Evolutionary conservation across 2,888 invertebrate genomes (phyloP), one percentile per base, ranked within the genome.

Genomic region (Andrena bucephala): DNA sequence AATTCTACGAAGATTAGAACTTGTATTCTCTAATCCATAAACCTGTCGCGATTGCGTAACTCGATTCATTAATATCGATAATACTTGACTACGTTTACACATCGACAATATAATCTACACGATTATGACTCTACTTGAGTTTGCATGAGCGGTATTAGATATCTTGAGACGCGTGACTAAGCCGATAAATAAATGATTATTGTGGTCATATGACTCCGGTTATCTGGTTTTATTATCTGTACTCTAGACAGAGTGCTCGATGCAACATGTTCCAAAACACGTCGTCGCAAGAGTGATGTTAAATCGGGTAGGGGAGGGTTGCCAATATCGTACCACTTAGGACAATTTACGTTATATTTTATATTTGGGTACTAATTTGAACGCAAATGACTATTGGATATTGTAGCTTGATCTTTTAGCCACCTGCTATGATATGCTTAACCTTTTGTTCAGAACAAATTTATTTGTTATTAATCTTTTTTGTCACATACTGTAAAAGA

Each of bases 161-260:
- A 71, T 60, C 79, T 65, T 13, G 5, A 48, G 42, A 52, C 62
- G 27, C 27, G 50, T n/a, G 24, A 36, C 36, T 50, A 16, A n/a
- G 13, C 29, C 54, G 80, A 81, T 72, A 81, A 80, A 57, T 66
- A 80, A 71, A 48, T 72, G 72, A 81, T 81, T 80, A 67, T 16
- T 52, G 10, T 29, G 27, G 72, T 81, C 80, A 80, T 80, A 80
- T 81, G 80, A 80, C 36, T 67, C 54, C 0, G 60, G 10, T 80
- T 80, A 81, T 80, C 80, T 62, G 7, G 27, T 29, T 62, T n/a
- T 20, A n/a, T 20, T 71, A 80, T 62, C 52, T 66, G 57, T 57
- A n/a, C 10, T 13, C 29, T 33, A 7, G 16, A 0, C 36, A 60
- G 10, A 52, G 1, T 13, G n/a, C 24, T 52, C 33, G 63, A 66